Evolutionary conservation across 1,140 invertebrate species (phyloP).

Genomic region (Archegozetes longisetosus): DNA sequence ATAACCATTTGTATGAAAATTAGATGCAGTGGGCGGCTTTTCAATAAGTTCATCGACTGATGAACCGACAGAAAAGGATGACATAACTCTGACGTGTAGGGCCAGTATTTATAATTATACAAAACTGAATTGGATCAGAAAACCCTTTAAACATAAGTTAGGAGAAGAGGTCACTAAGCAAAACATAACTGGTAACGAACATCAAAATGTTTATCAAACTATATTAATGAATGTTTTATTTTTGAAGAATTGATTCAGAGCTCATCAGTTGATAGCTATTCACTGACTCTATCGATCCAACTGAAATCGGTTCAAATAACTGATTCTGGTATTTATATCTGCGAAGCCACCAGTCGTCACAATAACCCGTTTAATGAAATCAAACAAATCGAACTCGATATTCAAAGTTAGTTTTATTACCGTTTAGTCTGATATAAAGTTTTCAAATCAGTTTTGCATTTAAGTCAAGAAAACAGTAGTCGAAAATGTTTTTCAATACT

Average conservation of each 20-base stretch:
- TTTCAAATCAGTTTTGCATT: too few species aligned
- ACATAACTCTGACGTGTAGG: constrained; percentile 18
- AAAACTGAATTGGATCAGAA: constrained; percentile 16
- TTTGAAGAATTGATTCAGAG: not conserved
- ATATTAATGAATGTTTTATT: too few species aligned
- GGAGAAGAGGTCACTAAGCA: too few species aligned
- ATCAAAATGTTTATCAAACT: not conserved
- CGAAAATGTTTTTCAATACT: too few species aligned
- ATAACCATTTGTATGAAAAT: not conserved
- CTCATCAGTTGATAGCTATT: not conserved
- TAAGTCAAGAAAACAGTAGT: too few species aligned
- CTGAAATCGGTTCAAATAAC: constrained; percentile 5
- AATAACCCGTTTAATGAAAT: not conserved
- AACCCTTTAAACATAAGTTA: not conserved
- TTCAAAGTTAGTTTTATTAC: constrained; percentile 10
- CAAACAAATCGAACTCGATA: not conserved
- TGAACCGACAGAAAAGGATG: constrained; percentile 19
- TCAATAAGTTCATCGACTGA: constrained; percentile 10
- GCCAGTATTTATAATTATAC: constrained; percentile 20
- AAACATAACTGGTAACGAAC: not conserved
- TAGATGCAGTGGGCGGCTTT: constrained; percentile 20
- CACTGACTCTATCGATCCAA: not conserved
- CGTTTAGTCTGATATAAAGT: too few species aligned
- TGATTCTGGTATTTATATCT: constrained; percentile 12
- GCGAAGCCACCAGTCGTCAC: not conserved